Conservation (phyloP, 2,888 invertebrate genomes). For the Amphipoea oculea region DNA sequence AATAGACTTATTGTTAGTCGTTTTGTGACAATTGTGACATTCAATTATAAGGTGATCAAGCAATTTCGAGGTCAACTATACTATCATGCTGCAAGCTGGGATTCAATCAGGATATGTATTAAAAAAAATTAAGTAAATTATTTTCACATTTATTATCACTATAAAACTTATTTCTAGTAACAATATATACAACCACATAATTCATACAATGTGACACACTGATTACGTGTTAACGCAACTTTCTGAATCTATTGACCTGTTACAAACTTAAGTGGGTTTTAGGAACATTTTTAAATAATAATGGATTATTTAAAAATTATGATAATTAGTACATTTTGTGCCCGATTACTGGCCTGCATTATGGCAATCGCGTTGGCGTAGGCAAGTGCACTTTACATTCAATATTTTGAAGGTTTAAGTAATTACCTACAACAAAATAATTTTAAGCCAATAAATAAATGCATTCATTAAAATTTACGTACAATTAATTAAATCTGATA, state of each 20-base stretch:
- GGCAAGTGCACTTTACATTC: constrained; percentile 47
- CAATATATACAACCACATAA: constrained; percentile 76
- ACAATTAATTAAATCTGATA: constrained; percentile 36
- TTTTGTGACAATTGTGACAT: too few relatives aligned
- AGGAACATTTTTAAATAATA: constrained; percentile 56
- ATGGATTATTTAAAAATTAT: constrained; percentile 19
- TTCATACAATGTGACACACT: constrained; percentile 59
- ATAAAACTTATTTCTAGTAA: constrained; percentile 73
- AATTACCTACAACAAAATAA: constrained; percentile 4
- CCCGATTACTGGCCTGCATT: constrained; percentile 46
- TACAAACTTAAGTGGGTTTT: constrained; percentile 22
- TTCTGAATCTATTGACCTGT: constrained; percentile 13
- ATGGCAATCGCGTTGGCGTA: constrained; percentile 57
- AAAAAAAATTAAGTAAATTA: constrained; percentile 58
- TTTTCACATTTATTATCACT: constrained; percentile 75
- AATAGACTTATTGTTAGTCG: too few relatives aligned
- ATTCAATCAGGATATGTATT: background rate
- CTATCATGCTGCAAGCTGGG: too few relatives aligned
- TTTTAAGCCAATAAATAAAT: constrained; percentile 50
- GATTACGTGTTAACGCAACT: constrained; percentile 5
- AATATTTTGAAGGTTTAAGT: constrained; percentile 8
- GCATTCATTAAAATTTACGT: constrained; percentile 39
- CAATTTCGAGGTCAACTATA: background rate
- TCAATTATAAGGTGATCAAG: too few relatives aligned
- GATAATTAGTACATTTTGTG: constrained; percentile 23